Evolutionary conservation across 2,113 vertebrate genomes (phyloP).

Genomic region (Vulpes vulpes): DNA sequence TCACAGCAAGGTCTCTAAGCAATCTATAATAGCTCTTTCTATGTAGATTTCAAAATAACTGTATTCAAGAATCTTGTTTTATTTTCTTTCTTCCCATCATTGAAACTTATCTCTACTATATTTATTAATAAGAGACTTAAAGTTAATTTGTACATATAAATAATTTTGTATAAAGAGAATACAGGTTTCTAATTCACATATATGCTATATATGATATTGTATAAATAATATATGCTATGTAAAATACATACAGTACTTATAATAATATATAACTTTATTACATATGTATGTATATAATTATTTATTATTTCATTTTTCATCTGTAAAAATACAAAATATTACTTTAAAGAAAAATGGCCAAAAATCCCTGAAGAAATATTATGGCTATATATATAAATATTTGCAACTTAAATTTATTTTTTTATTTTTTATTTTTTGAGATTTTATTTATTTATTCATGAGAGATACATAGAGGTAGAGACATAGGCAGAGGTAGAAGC

Average conservation of each 20-base stretch:
- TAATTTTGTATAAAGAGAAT: background rate
- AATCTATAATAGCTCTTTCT: conserved; percentile 6
- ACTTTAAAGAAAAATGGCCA: background rate
- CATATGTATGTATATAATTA: background rate
- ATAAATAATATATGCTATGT: background rate
- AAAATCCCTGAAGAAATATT: background rate
- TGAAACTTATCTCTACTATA: background rate
- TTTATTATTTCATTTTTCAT: background rate
- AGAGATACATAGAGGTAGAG: too few relatives aligned
- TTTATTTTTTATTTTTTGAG: too few relatives aligned
- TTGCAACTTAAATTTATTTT: background rate
- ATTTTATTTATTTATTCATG: too few relatives aligned
- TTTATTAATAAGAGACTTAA: background rate
- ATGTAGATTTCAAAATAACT: background rate
- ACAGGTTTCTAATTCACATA: background rate
- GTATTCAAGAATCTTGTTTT: background rate
- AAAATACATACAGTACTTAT: background rate
- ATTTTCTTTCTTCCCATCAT: background rate
- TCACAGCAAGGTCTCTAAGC: background rate
- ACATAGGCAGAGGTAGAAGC: too few relatives aligned
- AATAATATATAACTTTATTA: background rate
- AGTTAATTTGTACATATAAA: background rate
- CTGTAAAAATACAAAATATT: background rate
- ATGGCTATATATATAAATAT: background rate
- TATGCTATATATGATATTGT: background rate